A percentile compares a stretch with the other conserved stretches of the same genome.
Conservation (phyloP, 2,888 invertebrate genomes). For the Griposia aprilina region DNA sequence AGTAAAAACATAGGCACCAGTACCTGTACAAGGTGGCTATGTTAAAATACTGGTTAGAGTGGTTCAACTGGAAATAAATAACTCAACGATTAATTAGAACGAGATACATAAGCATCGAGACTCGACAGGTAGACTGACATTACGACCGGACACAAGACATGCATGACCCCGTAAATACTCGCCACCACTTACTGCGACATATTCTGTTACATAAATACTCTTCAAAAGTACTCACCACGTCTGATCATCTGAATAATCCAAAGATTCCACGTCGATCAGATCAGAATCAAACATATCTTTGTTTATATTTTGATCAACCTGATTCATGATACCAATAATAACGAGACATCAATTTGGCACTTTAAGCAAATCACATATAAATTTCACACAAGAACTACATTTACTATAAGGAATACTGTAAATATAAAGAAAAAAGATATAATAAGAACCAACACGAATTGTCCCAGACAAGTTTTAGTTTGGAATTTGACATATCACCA, state of each 20-base stretch:
- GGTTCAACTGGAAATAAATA: constrained; percentile 69
- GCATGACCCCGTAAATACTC: constrained; percentile 62
- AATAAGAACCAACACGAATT: constrained; percentile 84
- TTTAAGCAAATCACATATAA: constrained; percentile 83
- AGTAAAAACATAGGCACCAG: constrained; percentile 40
- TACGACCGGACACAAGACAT: constrained; percentile 68
- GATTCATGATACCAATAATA: constrained; percentile 86
- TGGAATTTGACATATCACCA: constrained; percentile 87
- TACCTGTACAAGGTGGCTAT: constrained; percentile 41
- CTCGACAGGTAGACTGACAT: constrained; percentile 70
- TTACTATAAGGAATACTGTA: constrained; percentile 82
- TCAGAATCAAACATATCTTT: constrained; percentile 90
- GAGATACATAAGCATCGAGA: constrained; percentile 51
- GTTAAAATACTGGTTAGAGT: constrained; percentile 62
- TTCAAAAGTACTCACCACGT: constrained; percentile 88
- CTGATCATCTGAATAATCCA: constrained; percentile 90
- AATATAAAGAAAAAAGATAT: constrained; percentile 83
- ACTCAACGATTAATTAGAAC: constrained; percentile 61
- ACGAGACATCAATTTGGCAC: constrained; percentile 89
- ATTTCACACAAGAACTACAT: constrained; percentile 83
- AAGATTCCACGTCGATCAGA: constrained; percentile 90
- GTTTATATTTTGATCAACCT: constrained; percentile 90
- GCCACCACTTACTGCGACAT: constrained; percentile 28
- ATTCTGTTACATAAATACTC: constrained; percentile 47
- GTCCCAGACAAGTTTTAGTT: constrained; percentile 85